Evolutionary conservation across 23 tunicate genomes (phyloP).

Genomic region (Ciona savignyi): DNA sequence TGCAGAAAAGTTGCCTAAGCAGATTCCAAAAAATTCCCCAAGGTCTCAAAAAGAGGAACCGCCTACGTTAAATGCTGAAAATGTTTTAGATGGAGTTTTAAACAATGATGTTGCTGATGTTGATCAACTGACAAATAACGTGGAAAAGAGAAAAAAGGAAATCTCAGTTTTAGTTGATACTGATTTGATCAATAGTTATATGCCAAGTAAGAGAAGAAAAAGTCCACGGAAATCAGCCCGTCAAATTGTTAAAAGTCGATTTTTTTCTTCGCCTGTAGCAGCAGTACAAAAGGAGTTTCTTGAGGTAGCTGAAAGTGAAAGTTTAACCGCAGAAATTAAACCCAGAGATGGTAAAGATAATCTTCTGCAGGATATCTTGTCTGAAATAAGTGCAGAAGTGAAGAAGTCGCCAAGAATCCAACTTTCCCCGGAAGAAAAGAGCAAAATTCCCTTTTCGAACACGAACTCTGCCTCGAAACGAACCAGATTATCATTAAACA

Average conservation of each 20-base stretch:
- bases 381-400: not conserved
- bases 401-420: not conserved
- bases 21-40: not conserved
- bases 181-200: not conserved
- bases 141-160: not conserved
- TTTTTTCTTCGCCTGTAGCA: not conserved
- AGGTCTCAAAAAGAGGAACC: not conserved
- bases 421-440: not conserved
- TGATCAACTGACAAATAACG: not conserved
- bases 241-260: not conserved
- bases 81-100: not conserved
- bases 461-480: not conserved
- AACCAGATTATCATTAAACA: not conserved
- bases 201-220: not conserved
- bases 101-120: not conserved
- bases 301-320: not conserved
- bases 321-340: not conserved
- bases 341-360: not conserved
- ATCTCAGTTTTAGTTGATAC: not conserved
- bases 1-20: not conserved
- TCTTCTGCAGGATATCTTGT: not conserved
- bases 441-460: not conserved
- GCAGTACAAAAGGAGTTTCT: not conserved
- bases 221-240: not conserved
- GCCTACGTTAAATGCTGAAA: not conserved